Percentiles rank a stretch among this genome's conserved stretches.
These are phyloP conservation scores for Calephelis virginiensis DNA, from an alignment of 1,140 invertebrate genomes.

Conservation along the genomic window DNA sequence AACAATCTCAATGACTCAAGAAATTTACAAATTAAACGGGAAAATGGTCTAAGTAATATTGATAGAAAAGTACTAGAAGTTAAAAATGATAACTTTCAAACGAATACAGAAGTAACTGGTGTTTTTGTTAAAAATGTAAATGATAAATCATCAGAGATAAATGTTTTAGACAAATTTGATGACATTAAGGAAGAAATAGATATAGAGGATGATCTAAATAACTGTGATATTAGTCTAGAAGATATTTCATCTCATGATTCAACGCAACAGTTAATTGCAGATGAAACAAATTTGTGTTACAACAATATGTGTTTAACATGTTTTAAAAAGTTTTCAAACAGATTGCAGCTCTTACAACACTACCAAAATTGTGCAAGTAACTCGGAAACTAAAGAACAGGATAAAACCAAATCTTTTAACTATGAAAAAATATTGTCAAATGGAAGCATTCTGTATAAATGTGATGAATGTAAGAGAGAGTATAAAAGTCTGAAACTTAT, in stretches of 20 bases:
- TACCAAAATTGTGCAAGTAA: constrained; percentile 35
- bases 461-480: constrained; percentile 41
- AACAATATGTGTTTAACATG: constrained; percentile 48
- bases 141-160: not conserved
- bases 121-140: not conserved
- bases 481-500: constrained; percentile 39
- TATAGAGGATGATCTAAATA: not conserved
- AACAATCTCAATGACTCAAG: not conserved
- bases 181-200: not conserved
- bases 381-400: constrained; percentile 26
- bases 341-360: constrained; percentile 40
- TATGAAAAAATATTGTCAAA: constrained; percentile 22
- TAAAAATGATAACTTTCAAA: not conserved
- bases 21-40: not conserved
- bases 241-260: constrained; percentile 2
- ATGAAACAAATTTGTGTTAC: constrained; percentile 14
- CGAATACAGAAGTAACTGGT: not conserved
- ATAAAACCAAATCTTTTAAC: constrained; percentile 27
- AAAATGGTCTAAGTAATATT: not conserved
- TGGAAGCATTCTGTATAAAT: constrained; percentile 37
- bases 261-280: not conserved
- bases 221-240: constrained; percentile 10
- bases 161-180: not conserved
- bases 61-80: not conserved
- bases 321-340: constrained; percentile 34